These are phyloP conservation scores for Metallyticus violacea DNA, from an alignment of 2,888 invertebrate genomes.

Conservation along the genomic window DNA sequence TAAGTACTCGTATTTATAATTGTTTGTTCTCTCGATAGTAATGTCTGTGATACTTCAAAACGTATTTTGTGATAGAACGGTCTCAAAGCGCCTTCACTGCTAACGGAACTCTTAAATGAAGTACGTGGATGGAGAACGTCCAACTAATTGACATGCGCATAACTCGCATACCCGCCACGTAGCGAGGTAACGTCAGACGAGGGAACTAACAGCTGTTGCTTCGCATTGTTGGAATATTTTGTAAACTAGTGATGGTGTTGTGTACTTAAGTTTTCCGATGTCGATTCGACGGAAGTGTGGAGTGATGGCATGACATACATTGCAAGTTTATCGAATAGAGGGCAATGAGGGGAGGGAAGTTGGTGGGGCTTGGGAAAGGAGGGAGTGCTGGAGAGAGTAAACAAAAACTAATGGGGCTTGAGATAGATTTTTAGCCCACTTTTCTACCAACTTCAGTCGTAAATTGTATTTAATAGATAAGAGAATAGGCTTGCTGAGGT, in stretches of 20 bases:
- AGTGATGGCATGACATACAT: background rate
- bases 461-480: too few species aligned
- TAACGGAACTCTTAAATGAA: too few species aligned
- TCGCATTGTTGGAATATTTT: background rate
- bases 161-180: background rate
- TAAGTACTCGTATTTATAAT: too few species aligned
- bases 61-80: too few species aligned
- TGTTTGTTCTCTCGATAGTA: too few species aligned
- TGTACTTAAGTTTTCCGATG: background rate
- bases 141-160: background rate
- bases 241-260: background rate
- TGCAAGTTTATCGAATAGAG: background rate
- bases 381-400: background rate
- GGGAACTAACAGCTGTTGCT: background rate
- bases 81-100: too few species aligned
- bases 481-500: background rate
- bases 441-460: too few species aligned
- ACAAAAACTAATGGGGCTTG: background rate
- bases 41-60: too few species aligned
- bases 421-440: background rate
- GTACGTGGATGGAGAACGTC: background rate
- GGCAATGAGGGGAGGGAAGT: background rate
- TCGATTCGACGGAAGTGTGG: background rate
- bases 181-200: background rate
- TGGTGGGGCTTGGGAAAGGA: background rate